These are phyloP conservation scores for Ricordea florida DNA, from an alignment of 92 coral and sea anemone genomes.

Conservation along the genomic window DNA sequence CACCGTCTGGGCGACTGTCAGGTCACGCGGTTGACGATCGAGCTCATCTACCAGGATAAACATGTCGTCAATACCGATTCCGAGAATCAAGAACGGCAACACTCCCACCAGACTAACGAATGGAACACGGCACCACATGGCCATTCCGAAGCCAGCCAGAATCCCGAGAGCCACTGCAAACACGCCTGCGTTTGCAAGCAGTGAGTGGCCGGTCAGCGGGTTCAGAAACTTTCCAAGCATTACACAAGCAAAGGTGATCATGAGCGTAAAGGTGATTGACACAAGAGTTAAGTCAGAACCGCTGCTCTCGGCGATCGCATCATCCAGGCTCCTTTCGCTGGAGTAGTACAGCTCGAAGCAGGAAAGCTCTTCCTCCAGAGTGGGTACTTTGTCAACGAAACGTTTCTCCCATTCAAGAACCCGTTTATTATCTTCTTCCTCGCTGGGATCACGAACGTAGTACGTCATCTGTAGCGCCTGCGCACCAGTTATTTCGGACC, in stretches of 20 bases:
- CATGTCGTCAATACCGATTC: constrained; percentile 87
- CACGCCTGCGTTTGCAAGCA: constrained; percentile 70
- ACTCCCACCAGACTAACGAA: constrained; percentile 76
- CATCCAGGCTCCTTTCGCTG: constrained; percentile 76
- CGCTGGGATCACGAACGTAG: constrained; percentile 18
- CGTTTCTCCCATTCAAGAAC: constrained; percentile 58
- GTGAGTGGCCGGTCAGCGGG: constrained; percentile 77
- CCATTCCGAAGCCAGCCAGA: constrained; percentile 67
- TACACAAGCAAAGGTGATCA: constrained; percentile 66
- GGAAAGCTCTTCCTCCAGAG: constrained; percentile 16
- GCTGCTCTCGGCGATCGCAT: constrained; percentile 77
- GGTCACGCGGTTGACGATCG: constrained; percentile 45
- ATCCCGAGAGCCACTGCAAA: constrained; percentile 74
- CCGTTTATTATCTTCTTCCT: constrained; percentile 28
- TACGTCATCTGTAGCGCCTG: constrained; percentile 45
- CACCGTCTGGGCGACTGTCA: constrained; percentile 66
- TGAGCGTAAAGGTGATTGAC: constrained; percentile 69
- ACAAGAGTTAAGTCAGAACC: constrained; percentile 65
- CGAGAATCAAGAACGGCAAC: constrained; percentile 78
- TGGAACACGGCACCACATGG: constrained; percentile 58
- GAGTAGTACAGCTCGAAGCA: constrained; percentile 50
- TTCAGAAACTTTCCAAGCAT: constrained; percentile 72
- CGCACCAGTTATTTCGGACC: constrained; percentile 1
- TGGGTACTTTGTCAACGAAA: constrained; percentile 45
- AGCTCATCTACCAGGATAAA: constrained; percentile 74